Base-by-base conservation (phyloP, 2,888 invertebrate genomes). In the Dolichopus griseipennis region DNA sequence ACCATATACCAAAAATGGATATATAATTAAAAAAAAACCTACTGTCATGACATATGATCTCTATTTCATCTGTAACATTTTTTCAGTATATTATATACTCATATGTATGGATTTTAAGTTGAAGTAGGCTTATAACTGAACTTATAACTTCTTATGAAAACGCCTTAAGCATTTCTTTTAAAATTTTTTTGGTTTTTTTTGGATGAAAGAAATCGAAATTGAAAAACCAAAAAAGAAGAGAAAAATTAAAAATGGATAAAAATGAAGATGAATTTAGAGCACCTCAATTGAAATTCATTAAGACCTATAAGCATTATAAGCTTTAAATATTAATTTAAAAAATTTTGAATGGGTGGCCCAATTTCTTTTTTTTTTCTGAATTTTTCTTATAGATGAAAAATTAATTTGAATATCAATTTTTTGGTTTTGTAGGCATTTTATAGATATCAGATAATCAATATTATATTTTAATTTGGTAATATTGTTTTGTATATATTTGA, bases 261-360 rank as follows among this genome's bases (percentile, higher is more conserved):
- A 37, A 37, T 37, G 52, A 52, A 52, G 52, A 9, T 18, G 52
- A 27, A 27, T 41, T 9, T 9, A 52, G 52, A 52, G 52, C 52
- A 18, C 52, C 15, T 18, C 15, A 52, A 52, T 52, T 52, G 3
- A n/a, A 52, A 52, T 52, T 52, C 52, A 52, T 52, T 52, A 52
- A 52, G 15, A 52, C n/a, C 18, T 18, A n/a, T n/a, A 52, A 52
- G 52, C 52, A 52, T 18, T 52, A 52, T 52, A n/a, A 52, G 52
- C 52, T 52, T 52, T 52, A 52, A 52, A 37, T 37, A 52, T 12
- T 52, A 52, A 52, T 52, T 52, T n/a, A 52, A 27, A 52, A 27
- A 52, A 52, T 52, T 52, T 52, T 52, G 52, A n/a, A 52, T 52
- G 52, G 52, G 52, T 52, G 52, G 52, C 52, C 52, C 52, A 7